Conservation (phyloP, 2,113 vertebrate species). For the Aix galericulata region DNA sequence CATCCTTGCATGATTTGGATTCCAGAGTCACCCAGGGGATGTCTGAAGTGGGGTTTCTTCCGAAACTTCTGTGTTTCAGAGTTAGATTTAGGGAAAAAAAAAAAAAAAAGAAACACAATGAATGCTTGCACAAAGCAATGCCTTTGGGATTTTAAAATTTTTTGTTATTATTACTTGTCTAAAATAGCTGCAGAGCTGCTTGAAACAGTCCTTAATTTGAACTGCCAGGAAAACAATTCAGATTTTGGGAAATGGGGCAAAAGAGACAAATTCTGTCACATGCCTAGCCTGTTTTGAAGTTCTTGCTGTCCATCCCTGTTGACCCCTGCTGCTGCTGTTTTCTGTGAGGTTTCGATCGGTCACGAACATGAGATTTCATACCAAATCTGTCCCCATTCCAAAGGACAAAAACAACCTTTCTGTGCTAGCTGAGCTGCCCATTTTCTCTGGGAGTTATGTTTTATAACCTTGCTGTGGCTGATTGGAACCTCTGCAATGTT, state of each 20-base stretch:
- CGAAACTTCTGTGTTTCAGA: background rate
- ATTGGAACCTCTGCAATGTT: background rate
- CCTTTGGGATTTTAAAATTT: background rate
- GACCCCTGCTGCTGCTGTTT: background rate
- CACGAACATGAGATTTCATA: background rate
- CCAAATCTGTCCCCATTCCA: slow-evolving; percentile 11
- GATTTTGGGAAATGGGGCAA: slow-evolving; percentile 17
- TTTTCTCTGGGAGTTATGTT: background rate
- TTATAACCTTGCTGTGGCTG: background rate
- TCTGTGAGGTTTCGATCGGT: slow-evolving; percentile 17
- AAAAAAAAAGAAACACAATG: background rate
- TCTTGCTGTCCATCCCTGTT: background rate
- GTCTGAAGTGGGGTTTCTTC: background rate
- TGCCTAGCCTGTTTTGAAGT: slow-evolving; percentile 24
- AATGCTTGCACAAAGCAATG: background rate
- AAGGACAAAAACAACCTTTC: slow-evolving; percentile 20
- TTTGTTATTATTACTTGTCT: slow-evolving; percentile 19
- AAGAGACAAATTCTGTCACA: slow-evolving; percentile 32
- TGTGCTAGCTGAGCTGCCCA: background rate
- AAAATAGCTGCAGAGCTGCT: slow-evolving; percentile 29
- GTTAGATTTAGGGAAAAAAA: background rate
- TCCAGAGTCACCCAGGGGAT: background rate
- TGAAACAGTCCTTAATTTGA: slow-evolving; percentile 36
- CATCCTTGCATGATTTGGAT: background rate
- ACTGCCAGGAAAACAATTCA: slow-evolving; percentile 31